Evolutionary conservation across 2,888 invertebrate genomes (phyloP), one percentile per base, ranked within the genome.

Genomic region (Tetranychus truncatus): DNA sequence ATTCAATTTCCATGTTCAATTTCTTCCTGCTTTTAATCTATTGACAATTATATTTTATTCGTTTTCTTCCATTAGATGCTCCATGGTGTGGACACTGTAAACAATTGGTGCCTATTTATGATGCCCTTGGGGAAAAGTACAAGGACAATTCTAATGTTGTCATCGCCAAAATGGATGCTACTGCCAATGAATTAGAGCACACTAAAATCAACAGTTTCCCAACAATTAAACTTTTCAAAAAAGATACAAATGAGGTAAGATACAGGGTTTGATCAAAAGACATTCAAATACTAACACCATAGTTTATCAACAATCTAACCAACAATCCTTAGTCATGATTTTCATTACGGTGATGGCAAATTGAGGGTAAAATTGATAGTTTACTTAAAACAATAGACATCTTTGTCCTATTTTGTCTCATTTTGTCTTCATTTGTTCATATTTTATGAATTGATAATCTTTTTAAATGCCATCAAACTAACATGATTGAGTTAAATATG

Each of bases 41-140:
- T 34, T 66, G 15, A 66, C 66, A 18, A 34, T 67, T 67, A 67
- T 7, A 24, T 20, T 45, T 45, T 18, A 45, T 18, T 6, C 6
- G 5, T 8, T 72, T 34, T 18, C 5, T 65, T 45, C 20, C 20
- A 9, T 20, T n/a, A 74, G 74, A 74, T 84, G 96, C 96, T 75
- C 96, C 97, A 77, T 97, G 97, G 97, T 87, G 87, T 85, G 95
- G 95, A 77, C 97, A 99, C 84, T 99, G 97, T 88, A 96, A 97
- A 83, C 93, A 96, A 84, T 86, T 99, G 81, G 91, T 87, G 75
- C 99, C 99, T 45, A 95, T 96, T 84, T 99, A 94, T 86, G 96
- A 97, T 79, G 87, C 96, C 87, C 86, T 96, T 81, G 95, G 89
- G 78, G 95, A 96, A 83, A 91, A 95, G 84, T 97, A 89, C 86